Evolutionary conservation across 2,113 vertebrate genomes (phyloP), one percentile per base, ranked within the genome.

Genomic region (Channa argus): DNA sequence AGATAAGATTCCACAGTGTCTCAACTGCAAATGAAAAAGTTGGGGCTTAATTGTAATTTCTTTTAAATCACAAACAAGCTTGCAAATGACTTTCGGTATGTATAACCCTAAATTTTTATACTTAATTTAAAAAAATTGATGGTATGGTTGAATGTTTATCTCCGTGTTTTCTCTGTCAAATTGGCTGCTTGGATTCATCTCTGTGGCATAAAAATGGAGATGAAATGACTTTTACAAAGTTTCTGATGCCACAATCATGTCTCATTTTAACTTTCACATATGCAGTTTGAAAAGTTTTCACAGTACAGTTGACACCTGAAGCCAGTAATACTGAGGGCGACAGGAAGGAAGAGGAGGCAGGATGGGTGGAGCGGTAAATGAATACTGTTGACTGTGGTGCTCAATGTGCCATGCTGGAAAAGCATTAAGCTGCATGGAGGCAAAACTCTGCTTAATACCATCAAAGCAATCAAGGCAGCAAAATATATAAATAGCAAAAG

Each of bases 221-320:
- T 73, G 65, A 45, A 69, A 45, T 43, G 10, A 55, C 49, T 58
- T 65, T 78, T 65, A 51, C 47, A 71, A 56, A 43, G 54, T 69
- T 64, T 77, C 50, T 5, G 46, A 63, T 68, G 74, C 45, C 7
- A 45, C 66, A 54, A 77, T 80, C 4, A 39, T 81, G 64, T 55
- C 54, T 65, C 41, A 58, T 60, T 77, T 85, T 59, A 10, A 62
- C 41, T 74, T 63, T 62, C 70, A 53, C 24, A 8, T 37, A 24
- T 5, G 45, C 59, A 80, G 65, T 86, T 85, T 74, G 56, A 15
- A 11, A 73, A 78, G 82, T 93, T 95, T 94, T 95, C 94, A 96
- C 95, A 97, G 96, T 97, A 97, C 96, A 96, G 95, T 96, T 95
- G 95, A 95, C 91, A 94, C 93, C 91, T 88, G 91, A 94, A 95